phyloP scores from a whole-genome alignment of 2,888 invertebrate genomes.

The Strigamia crassipes region DNA sequence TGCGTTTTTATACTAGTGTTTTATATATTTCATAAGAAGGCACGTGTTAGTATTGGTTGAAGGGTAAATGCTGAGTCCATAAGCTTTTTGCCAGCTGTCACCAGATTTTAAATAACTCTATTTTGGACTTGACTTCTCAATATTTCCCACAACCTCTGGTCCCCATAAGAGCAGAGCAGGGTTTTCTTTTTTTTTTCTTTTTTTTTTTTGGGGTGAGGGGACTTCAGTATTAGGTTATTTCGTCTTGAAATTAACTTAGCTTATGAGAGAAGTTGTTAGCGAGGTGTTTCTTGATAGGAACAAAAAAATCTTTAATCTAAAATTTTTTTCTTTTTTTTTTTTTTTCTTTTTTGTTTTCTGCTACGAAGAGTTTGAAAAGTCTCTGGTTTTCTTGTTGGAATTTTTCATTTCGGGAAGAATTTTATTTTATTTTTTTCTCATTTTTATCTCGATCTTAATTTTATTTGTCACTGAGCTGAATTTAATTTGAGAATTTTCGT shows the following conservation, averaged over 20 bases:
- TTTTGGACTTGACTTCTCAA: constrained; percentile 37
- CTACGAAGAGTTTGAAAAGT: not conserved
- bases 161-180: not conserved
- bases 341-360: not conserved
- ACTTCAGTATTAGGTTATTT: not conserved
- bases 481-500: not conserved
- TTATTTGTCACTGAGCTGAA: constrained; percentile 14
- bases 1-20: not conserved
- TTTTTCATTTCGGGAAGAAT: constrained; percentile 17
- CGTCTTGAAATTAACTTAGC: not conserved
- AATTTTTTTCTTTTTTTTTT: not conserved
- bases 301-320: constrained; percentile 2
- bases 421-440: too few species aligned
- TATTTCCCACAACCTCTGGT: constrained; percentile 22
- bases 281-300: constrained; percentile 27
- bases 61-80: constrained; percentile 21
- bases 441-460: not conserved
- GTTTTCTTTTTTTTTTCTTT: not conserved
- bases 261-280: constrained; percentile 25
- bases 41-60: constrained; percentile 21
- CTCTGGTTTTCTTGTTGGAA: constrained; percentile 5
- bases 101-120: constrained; percentile 31
- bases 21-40: constrained; percentile 29
- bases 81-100: constrained; percentile 28
- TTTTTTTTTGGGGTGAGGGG: not conserved